Evolutionary conservation across 2,888 invertebrate genomes (phyloP), one percentile per base, ranked within the genome.

Genomic region (Dryobotodes eremita): DNA sequence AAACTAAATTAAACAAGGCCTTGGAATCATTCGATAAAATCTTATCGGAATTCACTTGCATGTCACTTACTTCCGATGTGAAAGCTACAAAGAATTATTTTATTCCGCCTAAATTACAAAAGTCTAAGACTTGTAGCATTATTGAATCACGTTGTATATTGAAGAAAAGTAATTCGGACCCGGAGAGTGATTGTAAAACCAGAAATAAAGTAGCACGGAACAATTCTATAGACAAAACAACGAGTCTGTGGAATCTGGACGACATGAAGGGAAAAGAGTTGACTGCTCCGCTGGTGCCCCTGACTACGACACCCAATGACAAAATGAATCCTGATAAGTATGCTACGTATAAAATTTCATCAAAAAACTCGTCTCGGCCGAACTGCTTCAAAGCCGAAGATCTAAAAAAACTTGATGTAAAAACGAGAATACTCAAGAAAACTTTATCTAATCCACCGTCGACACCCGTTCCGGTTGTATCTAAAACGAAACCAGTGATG

Each of bases 121-220:
- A 98, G 92, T 97, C 98, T 1, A 98, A 98, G 91, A 98, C 98
- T 87, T 98, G 98, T 92, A 97, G 97, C 90, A 98, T 98, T 80
- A 98, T 98, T 75, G 98, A 98, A 93, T 98, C 98, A 0, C 97
- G 97, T 82, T 98, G 98, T 91, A 97, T 98, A 87, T 93, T 98
- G 72, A 97, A 98, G 91, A 97, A 97, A 91, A 94, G 96, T 17
- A 95, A 95, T 89, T 97, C 97, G 7, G 95, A 96, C 89, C 95
- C 97, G 0, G 92, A 96, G 80, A 93, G 93, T 86, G 92, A 94
- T 82, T 91, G 88, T 83, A 94, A 93, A 89, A 86, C 91, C 71
- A 92, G 94, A 76, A 95, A 93, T 88, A 95, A 94, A 93, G 95
- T 96, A 75, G 90, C 93, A 80, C 94, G 96, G 79, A 96, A 96